Evolutionary conservation across 2,797 vertebrate species (phyloP).

Genomic region (Carcharodon carcharias): DNA sequence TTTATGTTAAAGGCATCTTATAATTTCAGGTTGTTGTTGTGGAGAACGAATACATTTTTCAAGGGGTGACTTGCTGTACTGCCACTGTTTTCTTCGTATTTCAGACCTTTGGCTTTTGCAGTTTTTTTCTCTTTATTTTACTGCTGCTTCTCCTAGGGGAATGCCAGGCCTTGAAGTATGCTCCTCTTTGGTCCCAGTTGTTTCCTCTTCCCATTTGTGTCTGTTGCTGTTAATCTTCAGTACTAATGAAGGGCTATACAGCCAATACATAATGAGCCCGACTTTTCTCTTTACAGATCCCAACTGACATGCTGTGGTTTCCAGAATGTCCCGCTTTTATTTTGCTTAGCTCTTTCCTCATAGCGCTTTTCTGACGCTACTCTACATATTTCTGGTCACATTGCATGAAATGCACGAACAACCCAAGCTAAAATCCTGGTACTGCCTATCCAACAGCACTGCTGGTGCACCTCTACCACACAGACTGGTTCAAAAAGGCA

Average conservation of each 20-base stretch:
- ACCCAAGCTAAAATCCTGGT: background rate
- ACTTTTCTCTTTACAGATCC: background rate
- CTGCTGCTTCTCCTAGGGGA: background rate
- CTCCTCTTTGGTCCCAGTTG: background rate
- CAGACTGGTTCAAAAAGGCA: background rate
- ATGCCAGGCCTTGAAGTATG: background rate
- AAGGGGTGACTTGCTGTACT: background rate
- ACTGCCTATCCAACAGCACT: background rate
- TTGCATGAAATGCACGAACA: background rate
- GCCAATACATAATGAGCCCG: background rate
- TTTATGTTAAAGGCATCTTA: background rate
- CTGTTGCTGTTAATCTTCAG: background rate
- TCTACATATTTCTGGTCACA: background rate
- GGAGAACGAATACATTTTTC: background rate
- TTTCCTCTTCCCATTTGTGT: background rate
- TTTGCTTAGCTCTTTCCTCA: background rate
- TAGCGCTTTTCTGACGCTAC: background rate
- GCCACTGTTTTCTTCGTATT: background rate
- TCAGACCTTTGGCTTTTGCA: background rate
- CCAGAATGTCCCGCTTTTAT: background rate
- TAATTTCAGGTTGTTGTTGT: background rate
- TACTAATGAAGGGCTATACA: background rate
- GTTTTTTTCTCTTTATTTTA: background rate
- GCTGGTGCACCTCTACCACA: background rate
- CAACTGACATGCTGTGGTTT: background rate